Conservation (phyloP, 2,888 invertebrate genomes). For the Drosophila yooni region DNA sequence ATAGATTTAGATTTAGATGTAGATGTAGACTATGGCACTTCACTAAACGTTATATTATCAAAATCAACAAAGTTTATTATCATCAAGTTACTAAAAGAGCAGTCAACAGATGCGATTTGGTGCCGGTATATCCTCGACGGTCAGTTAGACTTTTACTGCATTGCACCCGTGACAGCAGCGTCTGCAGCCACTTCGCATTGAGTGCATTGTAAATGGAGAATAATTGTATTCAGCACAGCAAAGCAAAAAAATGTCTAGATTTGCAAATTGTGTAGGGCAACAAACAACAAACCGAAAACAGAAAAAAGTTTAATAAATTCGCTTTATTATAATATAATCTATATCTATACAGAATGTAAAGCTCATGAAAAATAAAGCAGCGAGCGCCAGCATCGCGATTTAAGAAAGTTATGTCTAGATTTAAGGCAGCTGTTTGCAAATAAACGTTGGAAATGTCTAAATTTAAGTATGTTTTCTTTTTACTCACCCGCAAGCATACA, state of each 20-base stretch:
- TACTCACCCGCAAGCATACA: background rate
- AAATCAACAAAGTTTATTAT: background rate
- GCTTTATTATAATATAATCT: slow-evolving; percentile 52
- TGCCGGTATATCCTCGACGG: slow-evolving; percentile 41
- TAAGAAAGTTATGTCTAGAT: slow-evolving; percentile 62
- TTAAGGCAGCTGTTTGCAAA: slow-evolving; percentile 71
- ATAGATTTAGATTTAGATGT: slow-evolving; percentile 21
- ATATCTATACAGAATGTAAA: slow-evolving; percentile 34
- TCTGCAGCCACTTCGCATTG: slow-evolving; percentile 55
- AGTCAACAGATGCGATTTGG: slow-evolving; percentile 2
- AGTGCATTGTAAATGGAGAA: slow-evolving; percentile 79
- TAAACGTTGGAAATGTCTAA: slow-evolving; percentile 71
- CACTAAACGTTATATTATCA: background rate
- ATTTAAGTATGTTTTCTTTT: slow-evolving; percentile 29
- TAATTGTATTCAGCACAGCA: slow-evolving; percentile 69
- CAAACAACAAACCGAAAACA: slow-evolving; percentile 20
- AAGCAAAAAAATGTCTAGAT: slow-evolving; percentile 41
- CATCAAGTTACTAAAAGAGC: background rate
- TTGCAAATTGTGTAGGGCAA: slow-evolving; percentile 62
- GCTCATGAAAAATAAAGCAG: slow-evolving; percentile 21
- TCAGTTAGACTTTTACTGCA: slow-evolving; percentile 15
- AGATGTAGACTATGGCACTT: slow-evolving; percentile 8
- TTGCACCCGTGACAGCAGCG: slow-evolving; percentile 12
- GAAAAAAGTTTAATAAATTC: slow-evolving; percentile 41
- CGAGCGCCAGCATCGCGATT: slow-evolving; percentile 14